Percentiles rank a stretch among this genome's conserved stretches.
These are phyloP conservation scores for Larimichthys polyactis DNA, from an alignment of 2,113 vertebrate species.

Conservation along the genomic window DNA sequence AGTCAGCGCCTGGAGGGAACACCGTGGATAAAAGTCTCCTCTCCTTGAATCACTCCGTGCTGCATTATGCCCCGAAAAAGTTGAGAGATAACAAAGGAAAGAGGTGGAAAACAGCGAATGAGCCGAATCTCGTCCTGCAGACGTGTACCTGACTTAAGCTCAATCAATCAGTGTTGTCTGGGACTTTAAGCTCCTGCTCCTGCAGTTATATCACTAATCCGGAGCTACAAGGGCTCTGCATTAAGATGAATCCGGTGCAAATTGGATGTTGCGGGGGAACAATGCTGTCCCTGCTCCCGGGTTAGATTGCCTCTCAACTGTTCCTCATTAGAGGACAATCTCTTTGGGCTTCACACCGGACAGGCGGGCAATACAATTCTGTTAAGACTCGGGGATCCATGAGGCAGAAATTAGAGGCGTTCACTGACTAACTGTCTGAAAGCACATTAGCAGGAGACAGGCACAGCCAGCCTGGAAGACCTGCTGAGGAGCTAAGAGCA, in stretches of 20 bases:
- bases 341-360: slow-evolving; percentile 53
- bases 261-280: slow-evolving; percentile 74
- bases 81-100: slow-evolving; percentile 32
- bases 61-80: slow-evolving; percentile 15
- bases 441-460: slow-evolving; percentile 42
- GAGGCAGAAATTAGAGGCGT: slow-evolving; percentile 50
- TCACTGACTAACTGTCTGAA: slow-evolving; percentile 39
- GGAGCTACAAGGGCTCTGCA: slow-evolving; percentile 61
- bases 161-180: slow-evolving; percentile 75
- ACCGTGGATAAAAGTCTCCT: slow-evolving; percentile 30
- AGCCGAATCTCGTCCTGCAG: slow-evolving; percentile 41
- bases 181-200: slow-evolving; percentile 48
- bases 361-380: slow-evolving; percentile 63
- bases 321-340: slow-evolving; percentile 75
- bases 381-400: slow-evolving; percentile 44
- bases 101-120: slow-evolving; percentile 50
- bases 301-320: slow-evolving; percentile 73
- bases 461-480: not conserved
- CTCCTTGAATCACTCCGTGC: not conserved
- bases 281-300: slow-evolving; percentile 39
- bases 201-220: slow-evolving; percentile 73
- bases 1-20: slow-evolving; percentile 23
- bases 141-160: slow-evolving; percentile 58
- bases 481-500: slow-evolving; percentile 29
- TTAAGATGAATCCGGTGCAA: slow-evolving; percentile 75